phyloP scores from a whole-genome alignment of 1,140 invertebrate genomes.

The Tetragnatha versicolor region DNA sequence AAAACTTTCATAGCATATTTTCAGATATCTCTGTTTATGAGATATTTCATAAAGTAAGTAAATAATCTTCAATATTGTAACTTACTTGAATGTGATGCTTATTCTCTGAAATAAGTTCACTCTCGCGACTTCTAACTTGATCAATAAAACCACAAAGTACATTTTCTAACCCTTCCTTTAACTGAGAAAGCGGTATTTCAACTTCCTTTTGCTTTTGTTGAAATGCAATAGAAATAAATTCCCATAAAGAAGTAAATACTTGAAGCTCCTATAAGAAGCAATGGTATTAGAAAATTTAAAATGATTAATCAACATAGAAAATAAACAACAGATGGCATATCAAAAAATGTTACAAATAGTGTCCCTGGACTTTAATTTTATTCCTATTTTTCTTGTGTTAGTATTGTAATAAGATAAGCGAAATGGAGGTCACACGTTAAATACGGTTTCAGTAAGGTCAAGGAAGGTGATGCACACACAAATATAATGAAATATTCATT shows the following conservation, averaged over 20 bases:
- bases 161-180: constrained; percentile 16
- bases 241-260: not conserved
- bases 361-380: too few relatives aligned
- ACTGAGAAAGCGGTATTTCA: constrained; percentile 9
- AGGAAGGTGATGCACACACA: too few relatives aligned
- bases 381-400: too few relatives aligned
- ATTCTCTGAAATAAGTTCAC: not conserved
- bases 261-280: not conserved
- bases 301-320: not conserved
- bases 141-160: not conserved
- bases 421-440: too few relatives aligned
- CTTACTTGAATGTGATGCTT: constrained; percentile 13
- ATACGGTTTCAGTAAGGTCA: too few relatives aligned
- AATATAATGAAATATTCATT: too few relatives aligned
- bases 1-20: too few relatives aligned
- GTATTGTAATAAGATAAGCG: too few relatives aligned
- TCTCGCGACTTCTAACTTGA: not conserved
- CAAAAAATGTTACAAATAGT: too few relatives aligned
- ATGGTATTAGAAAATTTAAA: not conserved
- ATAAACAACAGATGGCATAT: too few relatives aligned
- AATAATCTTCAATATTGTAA: not conserved
- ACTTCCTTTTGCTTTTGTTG: constrained; percentile 18
- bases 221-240: constrained; percentile 14
- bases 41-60: not conserved
- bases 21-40: too few relatives aligned